Evolutionary conservation across 1,140 invertebrate genomes (phyloP).

Genomic region (Micrasema longulum): DNA sequence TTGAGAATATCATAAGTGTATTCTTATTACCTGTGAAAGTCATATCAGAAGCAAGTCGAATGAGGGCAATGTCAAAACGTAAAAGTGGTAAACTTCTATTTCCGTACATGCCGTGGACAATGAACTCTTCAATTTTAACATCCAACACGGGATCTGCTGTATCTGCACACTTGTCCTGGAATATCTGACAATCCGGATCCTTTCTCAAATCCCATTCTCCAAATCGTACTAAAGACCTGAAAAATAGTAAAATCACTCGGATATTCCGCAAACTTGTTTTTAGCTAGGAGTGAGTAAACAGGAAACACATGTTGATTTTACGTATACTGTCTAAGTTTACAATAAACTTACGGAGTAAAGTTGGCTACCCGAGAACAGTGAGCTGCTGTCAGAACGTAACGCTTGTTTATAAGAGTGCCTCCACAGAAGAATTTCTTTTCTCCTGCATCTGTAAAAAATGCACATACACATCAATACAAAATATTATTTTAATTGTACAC

Average conservation of each 20-base stretch:
- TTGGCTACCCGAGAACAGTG: slow-evolving; percentile 70
- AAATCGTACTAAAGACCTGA: slow-evolving; percentile 66
- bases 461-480: too few species aligned
- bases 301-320: too few species aligned
- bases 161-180: background rate
- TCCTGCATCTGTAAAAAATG: too few species aligned
- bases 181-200: slow-evolving; percentile 69
- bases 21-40: slow-evolving; percentile 64
- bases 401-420: slow-evolving; percentile 73
- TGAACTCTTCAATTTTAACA: slow-evolving; percentile 59
- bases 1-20: too few species aligned
- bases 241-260: slow-evolving; percentile 57
- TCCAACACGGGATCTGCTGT: slow-evolving; percentile 66
- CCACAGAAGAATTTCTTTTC: slow-evolving; percentile 60
- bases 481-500: too few species aligned
- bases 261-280: too few species aligned
- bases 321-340: too few species aligned
- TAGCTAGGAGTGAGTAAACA: too few species aligned
- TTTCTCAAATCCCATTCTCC: slow-evolving; percentile 72
- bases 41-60: slow-evolving; percentile 67
- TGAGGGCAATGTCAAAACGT: slow-evolving; percentile 74
- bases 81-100: slow-evolving; percentile 54
- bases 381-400: slow-evolving; percentile 79
- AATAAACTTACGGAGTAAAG: too few species aligned
- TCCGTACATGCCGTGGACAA: slow-evolving; percentile 46